Evolutionary conservation across 2,797 vertebrate species (phyloP), one percentile per base, ranked within the genome.

Genomic region (Anomalospiza imberbis): DNA sequence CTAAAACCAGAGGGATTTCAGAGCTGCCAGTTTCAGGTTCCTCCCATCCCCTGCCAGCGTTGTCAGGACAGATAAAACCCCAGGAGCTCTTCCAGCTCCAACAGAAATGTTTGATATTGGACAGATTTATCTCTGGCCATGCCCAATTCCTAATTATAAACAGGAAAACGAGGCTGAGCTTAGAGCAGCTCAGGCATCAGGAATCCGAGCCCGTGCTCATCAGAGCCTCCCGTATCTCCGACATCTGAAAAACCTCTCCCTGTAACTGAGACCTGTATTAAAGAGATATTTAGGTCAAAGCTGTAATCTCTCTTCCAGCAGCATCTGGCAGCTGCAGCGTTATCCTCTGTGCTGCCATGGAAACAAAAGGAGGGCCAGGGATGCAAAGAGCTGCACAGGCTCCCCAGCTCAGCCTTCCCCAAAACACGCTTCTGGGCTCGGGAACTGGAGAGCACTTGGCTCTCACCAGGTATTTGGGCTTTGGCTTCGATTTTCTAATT

Each of bases 311-410:
- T 76, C 54, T 92, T 67, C 65, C 85, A 79, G 40, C 53, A 92
- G 86, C 92, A 93, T 47, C 68, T 19, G n/a, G 83, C 91, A 89
- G 89, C 92, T 76, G 78, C 71, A 70, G 70, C 61, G 0, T 82
- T 89, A 75, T 71, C 94, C 92, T 83, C 50, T 47, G 48, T 5
- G 68, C 96, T 96, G 87, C 92, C 96, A 96, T 91, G 92, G 95
- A 92, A 96, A 94, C 94, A 89, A 91, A 76, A 70, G 92, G 29
- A 85, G 68, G 88, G 65, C 34, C 12, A 5, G 63, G 24, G 75
- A 91, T 57, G 71, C 84, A 67, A 10, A 77, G 62, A 74, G 57
- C 82, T 50, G 17, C 15, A 22, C 16, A 2, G 13, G 36, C 67
- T 54, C 9, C 11, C 12, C 29, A 50, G 70, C 7, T 47, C 62